Evolutionary conservation across 2,113 vertebrate genomes (phyloP), one percentile per base, ranked within the genome.

Genomic region (Megaptera novaeangliae): DNA sequence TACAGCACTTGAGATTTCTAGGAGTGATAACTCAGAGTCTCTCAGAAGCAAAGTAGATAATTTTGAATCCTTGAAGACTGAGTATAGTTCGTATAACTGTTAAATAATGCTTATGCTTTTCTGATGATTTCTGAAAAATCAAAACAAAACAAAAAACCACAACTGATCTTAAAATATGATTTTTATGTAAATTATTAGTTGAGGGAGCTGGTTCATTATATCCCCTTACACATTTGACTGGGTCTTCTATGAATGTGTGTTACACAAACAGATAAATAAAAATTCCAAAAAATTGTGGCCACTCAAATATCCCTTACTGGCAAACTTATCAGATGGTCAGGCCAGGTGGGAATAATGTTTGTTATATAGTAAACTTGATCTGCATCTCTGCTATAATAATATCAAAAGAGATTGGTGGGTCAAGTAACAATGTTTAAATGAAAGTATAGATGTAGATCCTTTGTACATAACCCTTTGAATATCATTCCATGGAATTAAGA

Each of bases 81-180:
- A 64, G 14, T 46, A 61, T 55, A 25, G 3, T 46, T 74, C 88
- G 6, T 55, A 36, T n/a, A 87, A 49, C 13, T 91, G 66, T 25
- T 81, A 77, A 81, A 44, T 84, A 64, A 34, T 2, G 7, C 0
- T n/a, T 25, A 21, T n/a, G 3, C 5, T 46, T 69, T 78, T 27
- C 52, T 64, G 12, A 15, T 77, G 8, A 94, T 61, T 91, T 88
- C 34, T 78, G 29, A 88, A 85, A 93, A 68, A n/a, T 55, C 23
- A 92, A 93, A 87, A 27, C 34, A 39, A 81, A 34, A 69, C 18
- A 80, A 9, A 68, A 36, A 23, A n/a, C 0, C 7, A 74, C 8
- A 21, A 74, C 18, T 88, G 23, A 69, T 5, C 10, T 83, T 82
- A 72, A 77, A 82, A 39, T 25, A 0, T 71, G 4, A 80, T 41